These are phyloP conservation scores for Marisa cornuarietis DNA, from an alignment of 1,140 invertebrate genomes.

Conservation along the genomic window DNA sequence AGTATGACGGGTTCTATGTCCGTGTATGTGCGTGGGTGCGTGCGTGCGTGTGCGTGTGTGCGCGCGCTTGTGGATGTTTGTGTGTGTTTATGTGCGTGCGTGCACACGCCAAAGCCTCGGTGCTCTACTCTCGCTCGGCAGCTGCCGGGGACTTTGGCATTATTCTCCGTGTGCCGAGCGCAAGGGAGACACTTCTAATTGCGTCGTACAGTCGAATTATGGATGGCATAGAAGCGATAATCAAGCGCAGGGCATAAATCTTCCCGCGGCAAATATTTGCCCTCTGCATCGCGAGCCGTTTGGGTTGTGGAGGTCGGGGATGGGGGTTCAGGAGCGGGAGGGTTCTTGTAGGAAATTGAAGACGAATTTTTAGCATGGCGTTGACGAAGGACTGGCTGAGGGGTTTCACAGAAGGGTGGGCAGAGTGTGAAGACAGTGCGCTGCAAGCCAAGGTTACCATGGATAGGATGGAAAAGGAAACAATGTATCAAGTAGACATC, in stretches of 20 bases:
- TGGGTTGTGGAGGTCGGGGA: not conserved
- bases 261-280: slow-evolving; percentile 22
- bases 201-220: slow-evolving; percentile 18
- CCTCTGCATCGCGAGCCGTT: not conserved
- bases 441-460: too few species aligned
- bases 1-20: too few species aligned
- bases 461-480: not conserved
- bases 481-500: not conserved
- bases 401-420: not conserved
- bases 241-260: slow-evolving; percentile 20
- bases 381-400: too few species aligned
- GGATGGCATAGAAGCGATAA: slow-evolving; percentile 25
- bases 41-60: not conserved
- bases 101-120: not conserved
- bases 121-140: not conserved
- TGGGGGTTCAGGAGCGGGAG: not conserved
- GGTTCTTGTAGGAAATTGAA: too few species aligned
- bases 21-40: not conserved
- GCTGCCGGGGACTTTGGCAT: slow-evolving; percentile 1
- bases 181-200: slow-evolving; percentile 23
- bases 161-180: not conserved
- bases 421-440: not conserved
- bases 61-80: not conserved
- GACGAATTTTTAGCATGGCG: too few species aligned
- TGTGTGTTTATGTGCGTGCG: slow-evolving; percentile 9